Percentiles rank a stretch among this genome's conserved stretches.
Conservation (phyloP, 1,140 invertebrate genomes). For the Sinella curviseta region DNA sequence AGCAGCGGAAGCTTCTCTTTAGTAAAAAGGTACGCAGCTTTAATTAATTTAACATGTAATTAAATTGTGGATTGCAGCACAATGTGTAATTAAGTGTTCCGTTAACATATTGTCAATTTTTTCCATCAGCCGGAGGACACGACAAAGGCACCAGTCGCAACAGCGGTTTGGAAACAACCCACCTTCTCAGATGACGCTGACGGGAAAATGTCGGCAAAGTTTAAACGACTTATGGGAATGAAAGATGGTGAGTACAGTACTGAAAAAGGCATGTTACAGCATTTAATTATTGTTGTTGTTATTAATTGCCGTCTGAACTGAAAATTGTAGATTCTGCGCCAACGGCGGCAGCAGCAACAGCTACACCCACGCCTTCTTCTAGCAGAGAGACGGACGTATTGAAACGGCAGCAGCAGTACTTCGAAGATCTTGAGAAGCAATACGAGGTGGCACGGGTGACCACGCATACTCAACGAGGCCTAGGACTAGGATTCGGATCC, state of each 20-base stretch:
- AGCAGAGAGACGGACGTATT: conserved; percentile 58
- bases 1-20: conserved; percentile 88
- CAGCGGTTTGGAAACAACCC: conserved; percentile 75
- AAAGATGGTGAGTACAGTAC: conserved; percentile 61
- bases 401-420: conserved; percentile 87
- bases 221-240: conserved; percentile 93
- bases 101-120: too few relatives aligned
- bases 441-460: conserved; percentile 90
- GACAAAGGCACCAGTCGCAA: conserved; percentile 36
- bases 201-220: conserved; percentile 89
- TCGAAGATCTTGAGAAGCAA: conserved; percentile 86
- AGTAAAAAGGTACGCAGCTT: conserved; percentile 65
- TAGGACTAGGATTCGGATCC: conserved; percentile 78
- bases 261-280: not conserved
- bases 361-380: not conserved
- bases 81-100: too few relatives aligned
- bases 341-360: too few relatives aligned
- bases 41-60: too few relatives aligned
- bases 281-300: not conserved
- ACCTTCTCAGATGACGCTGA: conserved; percentile 85
- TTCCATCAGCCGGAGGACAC: conserved; percentile 28
- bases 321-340: too few relatives aligned
- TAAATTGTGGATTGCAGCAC: too few relatives aligned
- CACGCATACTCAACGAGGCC: conserved; percentile 89
- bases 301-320: not conserved